Conservation (phyloP, 1,140 invertebrate species). For the Heliconius nattereri region DNA sequence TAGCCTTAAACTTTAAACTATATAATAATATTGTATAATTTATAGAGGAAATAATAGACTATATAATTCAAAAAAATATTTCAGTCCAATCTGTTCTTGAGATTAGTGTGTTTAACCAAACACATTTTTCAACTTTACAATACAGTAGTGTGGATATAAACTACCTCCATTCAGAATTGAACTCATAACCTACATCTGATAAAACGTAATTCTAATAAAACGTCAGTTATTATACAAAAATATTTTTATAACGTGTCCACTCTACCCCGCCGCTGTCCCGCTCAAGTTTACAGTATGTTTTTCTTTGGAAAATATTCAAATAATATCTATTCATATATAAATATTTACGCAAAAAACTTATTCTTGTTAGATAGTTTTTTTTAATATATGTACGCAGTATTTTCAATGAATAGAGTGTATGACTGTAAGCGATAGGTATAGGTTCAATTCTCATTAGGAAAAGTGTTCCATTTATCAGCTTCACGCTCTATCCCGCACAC, state of each 20-base stretch:
- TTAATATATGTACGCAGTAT: background rate
- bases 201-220: too few relatives aligned
- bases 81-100: too few relatives aligned
- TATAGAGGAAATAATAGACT: too few relatives aligned
- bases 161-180: background rate
- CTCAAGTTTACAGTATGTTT: conserved; percentile 12
- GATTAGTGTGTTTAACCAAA: too few relatives aligned
- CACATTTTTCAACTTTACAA: too few relatives aligned
- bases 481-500: background rate
- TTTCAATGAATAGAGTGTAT: background rate
- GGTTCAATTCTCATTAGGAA: background rate
- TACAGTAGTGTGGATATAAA: too few relatives aligned
- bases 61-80: too few relatives aligned
- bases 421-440: too few relatives aligned
- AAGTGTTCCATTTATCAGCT: background rate
- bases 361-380: conserved; percentile 6
- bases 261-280: background rate
- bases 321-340: conserved; percentile 16
- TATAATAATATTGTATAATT: too few relatives aligned
- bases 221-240: too few relatives aligned
- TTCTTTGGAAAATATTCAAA: conserved; percentile 6
- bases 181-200: too few relatives aligned
- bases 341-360: conserved; percentile 8
- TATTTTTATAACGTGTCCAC: background rate
- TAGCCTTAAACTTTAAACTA: too few relatives aligned